These are phyloP conservation scores for Ephydatia muelleri DNA, from an alignment of 37 sponge, comb jelly and placozoan species.

Conservation along the genomic window DNA sequence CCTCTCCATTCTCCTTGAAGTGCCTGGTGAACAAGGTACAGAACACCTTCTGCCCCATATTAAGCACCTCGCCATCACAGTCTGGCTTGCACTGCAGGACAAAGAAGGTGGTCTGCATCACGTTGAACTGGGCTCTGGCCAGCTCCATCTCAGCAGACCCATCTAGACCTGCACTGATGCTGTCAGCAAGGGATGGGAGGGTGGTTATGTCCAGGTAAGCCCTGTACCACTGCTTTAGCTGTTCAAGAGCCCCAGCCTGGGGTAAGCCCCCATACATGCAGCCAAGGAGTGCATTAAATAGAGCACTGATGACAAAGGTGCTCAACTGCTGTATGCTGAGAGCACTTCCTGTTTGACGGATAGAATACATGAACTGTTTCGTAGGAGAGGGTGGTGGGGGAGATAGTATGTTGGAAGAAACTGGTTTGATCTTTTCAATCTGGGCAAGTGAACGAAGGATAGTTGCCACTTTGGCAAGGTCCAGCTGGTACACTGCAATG, in stretches of 20 bases:
- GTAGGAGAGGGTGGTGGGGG: neutral
- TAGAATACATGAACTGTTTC: slow-evolving; percentile 23
- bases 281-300: slow-evolving; percentile 55
- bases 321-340: slow-evolving; percentile 39
- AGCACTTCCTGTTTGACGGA: slow-evolving; percentile 5
- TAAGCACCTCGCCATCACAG: too few species aligned
- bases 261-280: slow-evolving; percentile 6
- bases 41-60: too few species aligned
- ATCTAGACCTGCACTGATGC: neutral
- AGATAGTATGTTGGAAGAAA: neutral
- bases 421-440: slow-evolving; percentile 22
- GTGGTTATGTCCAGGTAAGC: slow-evolving; percentile 24
- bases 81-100: slow-evolving; percentile 14
- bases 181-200: neutral
- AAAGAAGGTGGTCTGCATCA: slow-evolving; percentile 54
- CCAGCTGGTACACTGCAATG: slow-evolving; percentile 50
- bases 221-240: neutral
- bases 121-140: slow-evolving; percentile 41
- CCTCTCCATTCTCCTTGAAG: too few species aligned
- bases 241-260: neutral
- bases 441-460: slow-evolving; percentile 60
- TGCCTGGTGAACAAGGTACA: too few species aligned
- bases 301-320: slow-evolving; percentile 40
- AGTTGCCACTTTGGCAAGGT: slow-evolving; percentile 60
- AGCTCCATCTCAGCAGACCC: slow-evolving; percentile 11